phyloP scores from a whole-genome alignment of 2,113 vertebrate species.

The Beaufortia kweichowensis region DNA sequence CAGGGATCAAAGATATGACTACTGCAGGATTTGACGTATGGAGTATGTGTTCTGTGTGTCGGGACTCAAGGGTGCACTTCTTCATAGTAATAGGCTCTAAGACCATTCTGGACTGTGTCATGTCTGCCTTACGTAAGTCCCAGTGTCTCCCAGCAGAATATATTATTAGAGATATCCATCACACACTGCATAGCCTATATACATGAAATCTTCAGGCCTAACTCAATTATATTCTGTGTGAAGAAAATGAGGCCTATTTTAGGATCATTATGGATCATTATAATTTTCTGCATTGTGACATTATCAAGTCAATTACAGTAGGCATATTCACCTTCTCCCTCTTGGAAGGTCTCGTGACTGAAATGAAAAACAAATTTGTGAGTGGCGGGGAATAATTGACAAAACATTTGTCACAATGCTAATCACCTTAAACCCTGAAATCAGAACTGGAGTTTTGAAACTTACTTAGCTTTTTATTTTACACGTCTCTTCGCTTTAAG shows the following conservation, averaged over 20 bases:
- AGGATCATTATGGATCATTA: not conserved
- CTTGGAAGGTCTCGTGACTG: no score
- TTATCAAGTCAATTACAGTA: no score
- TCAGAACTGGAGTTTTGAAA: no score
- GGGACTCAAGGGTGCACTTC: conserved; percentile 21
- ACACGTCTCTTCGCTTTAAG: no score
- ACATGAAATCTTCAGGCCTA: not conserved
- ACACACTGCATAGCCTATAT: not conserved
- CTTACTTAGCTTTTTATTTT: no score
- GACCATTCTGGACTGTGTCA: not conserved
- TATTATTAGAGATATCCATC: conserved; percentile 26
- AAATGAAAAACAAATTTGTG: no score
- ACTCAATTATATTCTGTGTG: not conserved
- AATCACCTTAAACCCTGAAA: no score
- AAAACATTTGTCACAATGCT: no score
- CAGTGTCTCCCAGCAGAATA: conserved; percentile 29
- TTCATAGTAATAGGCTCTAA: conserved; percentile 10
- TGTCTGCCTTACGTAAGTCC: not conserved
- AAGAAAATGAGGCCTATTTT: not conserved
- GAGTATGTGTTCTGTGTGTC: conserved; percentile 9
- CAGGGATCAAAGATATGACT: not conserved
- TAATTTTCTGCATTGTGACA: no score
- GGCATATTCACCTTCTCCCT: no score
- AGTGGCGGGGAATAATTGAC: no score
- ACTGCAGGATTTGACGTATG: conserved; percentile 14